phyloP scores from a whole-genome alignment of 1,140 invertebrate species.

The Eupristina koningsbergeri region DNA sequence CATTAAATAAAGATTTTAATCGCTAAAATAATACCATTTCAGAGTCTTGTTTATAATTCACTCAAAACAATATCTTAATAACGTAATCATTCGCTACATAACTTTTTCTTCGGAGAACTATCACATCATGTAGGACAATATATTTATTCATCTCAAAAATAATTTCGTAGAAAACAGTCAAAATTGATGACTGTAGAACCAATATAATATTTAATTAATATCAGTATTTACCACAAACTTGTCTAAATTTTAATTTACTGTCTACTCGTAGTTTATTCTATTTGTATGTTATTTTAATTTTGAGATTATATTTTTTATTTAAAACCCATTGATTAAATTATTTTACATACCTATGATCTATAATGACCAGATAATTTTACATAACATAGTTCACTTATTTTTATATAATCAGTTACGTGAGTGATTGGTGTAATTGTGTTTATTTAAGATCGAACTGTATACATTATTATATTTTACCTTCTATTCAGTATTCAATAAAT shows the following conservation, averaged over 20 bases:
- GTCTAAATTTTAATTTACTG: not conserved
- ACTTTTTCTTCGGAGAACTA: not conserved
- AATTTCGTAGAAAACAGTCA: not conserved
- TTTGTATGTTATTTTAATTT: not conserved
- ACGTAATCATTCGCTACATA: not conserved
- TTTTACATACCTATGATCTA: not conserved
- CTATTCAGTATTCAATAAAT: too few species aligned
- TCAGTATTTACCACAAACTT: too few species aligned
- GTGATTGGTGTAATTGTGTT: not conserved
- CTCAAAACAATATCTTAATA: too few species aligned
- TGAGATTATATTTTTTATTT: not conserved
- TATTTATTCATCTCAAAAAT: not conserved
- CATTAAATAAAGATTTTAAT: too few species aligned
- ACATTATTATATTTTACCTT: not conserved
- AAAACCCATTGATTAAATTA: not conserved
- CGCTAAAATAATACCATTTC: too few species aligned
- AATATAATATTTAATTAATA: too few species aligned
- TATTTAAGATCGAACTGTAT: not conserved
- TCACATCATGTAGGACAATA: not conserved
- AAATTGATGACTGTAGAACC: not conserved
- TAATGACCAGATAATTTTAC: not conserved
- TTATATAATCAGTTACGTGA: slow-evolving; percentile 2
- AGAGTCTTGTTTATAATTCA: too few species aligned
- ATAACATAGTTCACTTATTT: not conserved
- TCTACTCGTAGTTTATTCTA: not conserved